These are phyloP conservation scores for Choristoneura fumiferana DNA, from an alignment of 1,140 invertebrate species.

Conservation along the genomic window DNA sequence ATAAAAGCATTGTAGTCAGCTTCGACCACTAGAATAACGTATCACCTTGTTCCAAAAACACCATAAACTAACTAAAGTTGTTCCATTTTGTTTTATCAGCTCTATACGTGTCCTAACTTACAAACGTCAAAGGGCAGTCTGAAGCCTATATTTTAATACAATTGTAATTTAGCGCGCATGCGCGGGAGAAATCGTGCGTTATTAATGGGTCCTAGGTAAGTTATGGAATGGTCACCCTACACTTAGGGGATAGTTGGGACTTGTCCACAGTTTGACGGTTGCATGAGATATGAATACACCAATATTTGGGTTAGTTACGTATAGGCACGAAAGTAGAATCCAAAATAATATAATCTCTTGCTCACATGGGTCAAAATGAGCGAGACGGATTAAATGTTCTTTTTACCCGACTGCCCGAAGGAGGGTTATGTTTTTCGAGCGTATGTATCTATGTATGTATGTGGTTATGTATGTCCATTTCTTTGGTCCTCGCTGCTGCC, in stretches of 20 bases:
- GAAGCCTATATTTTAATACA: conserved; percentile 10
- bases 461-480: no score
- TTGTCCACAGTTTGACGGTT: neutral
- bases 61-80: no score
- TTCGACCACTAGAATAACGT: no score
- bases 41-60: no score
- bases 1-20: no score
- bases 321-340: neutral
- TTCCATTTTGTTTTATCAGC: conserved; percentile 27
- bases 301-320: neutral
- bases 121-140: conserved; percentile 20
- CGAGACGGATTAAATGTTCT: no score
- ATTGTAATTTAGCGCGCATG: neutral
- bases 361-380: no score
- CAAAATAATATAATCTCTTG: neutral
- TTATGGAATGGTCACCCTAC: conserved; percentile 2
- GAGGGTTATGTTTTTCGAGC: no score
- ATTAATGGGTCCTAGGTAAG: neutral
- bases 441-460: no score
- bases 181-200: neutral
- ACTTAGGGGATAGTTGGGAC: neutral
- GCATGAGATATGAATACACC: neutral
- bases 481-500: no score
- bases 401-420: no score
- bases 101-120: conserved; percentile 27